phyloP scores from a whole-genome alignment of 2,113 vertebrate species.

The Speoplatyrhinus poulsoni region DNA sequence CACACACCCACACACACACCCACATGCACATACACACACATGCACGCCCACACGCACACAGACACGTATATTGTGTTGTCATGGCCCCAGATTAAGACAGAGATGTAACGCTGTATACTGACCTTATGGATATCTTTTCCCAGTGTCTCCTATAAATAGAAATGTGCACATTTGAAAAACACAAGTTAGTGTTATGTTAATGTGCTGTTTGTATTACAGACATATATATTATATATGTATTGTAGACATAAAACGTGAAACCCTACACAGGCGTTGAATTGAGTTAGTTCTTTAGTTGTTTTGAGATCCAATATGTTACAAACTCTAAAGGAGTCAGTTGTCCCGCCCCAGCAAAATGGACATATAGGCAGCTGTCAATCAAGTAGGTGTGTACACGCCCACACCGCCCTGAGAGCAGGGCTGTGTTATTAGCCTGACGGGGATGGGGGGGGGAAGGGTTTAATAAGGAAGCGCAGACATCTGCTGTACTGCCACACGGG shows the following conservation, averaged over 20 bases:
- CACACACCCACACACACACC: conserved; percentile 23
- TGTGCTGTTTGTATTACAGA: neutral
- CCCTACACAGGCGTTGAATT: no score
- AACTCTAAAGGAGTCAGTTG: no score
- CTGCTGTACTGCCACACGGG: neutral
- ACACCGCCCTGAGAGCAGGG: no score
- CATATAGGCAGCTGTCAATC: no score
- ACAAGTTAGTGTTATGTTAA: neutral
- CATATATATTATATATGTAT: neutral
- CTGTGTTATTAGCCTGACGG: no score
- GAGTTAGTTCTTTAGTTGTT: no score
- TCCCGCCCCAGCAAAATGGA: no score
- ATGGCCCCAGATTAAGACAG: neutral
- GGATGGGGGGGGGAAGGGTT: no score
- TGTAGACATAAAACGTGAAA: neutral
- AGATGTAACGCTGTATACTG: conserved; percentile 37
- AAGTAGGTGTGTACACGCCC: no score
- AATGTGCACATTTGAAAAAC: neutral
- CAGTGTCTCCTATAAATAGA: conserved; percentile 83
- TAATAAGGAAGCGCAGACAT: neutral
- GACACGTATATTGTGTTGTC: neutral
- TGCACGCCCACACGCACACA: conserved; percentile 3
- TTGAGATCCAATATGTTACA: no score
- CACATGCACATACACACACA: conserved; percentile 3
- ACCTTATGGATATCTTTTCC: conserved; percentile 97